These are phyloP conservation scores for Alcis repandata DNA, from an alignment of 2,888 invertebrate species.

Conservation along the genomic window DNA sequence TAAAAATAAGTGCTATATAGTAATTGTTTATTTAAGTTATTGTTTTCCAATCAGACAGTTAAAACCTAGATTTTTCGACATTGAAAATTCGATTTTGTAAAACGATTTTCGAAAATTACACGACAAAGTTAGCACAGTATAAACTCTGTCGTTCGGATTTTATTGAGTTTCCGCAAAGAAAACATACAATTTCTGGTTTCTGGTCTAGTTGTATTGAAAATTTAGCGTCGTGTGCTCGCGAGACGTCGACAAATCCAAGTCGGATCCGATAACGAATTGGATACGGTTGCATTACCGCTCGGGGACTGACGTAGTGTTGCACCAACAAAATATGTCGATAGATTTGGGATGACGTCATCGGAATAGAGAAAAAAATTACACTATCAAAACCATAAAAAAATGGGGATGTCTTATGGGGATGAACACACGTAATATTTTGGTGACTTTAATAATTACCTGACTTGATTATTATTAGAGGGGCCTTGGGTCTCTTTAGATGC, in stretches of 20 bases:
- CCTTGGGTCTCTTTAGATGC: too few species aligned
- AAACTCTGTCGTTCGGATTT: constrained; percentile 12
- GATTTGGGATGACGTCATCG: neutral
- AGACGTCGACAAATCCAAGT: constrained; percentile 75
- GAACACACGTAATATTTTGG: too few species aligned
- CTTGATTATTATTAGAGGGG: too few species aligned
- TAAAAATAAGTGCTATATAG: too few species aligned
- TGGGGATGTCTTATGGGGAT: too few species aligned
- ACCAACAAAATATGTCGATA: constrained; percentile 44
- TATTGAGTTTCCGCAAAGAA: constrained; percentile 31
- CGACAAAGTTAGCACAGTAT: neutral
- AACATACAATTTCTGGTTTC: constrained; percentile 55
- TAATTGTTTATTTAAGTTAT: too few species aligned
- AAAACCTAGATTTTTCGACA: neutral
- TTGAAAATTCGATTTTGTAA: neutral
- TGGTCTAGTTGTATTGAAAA: constrained; percentile 59
- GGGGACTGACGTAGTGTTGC: constrained; percentile 57
- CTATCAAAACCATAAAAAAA: too few species aligned
- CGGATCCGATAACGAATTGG: constrained; percentile 78
- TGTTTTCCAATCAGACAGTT: neutral
- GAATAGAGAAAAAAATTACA: too few species aligned
- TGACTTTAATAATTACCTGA: too few species aligned
- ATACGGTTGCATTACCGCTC: constrained; percentile 72
- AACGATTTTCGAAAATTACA: neutral
- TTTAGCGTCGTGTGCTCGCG: constrained; percentile 63